Evolutionary conservation across 30 jellyfish, hydroid and myxozoan species (phyloP).

Genomic region (Aurelia aurita complex sp. Pacific): DNA sequence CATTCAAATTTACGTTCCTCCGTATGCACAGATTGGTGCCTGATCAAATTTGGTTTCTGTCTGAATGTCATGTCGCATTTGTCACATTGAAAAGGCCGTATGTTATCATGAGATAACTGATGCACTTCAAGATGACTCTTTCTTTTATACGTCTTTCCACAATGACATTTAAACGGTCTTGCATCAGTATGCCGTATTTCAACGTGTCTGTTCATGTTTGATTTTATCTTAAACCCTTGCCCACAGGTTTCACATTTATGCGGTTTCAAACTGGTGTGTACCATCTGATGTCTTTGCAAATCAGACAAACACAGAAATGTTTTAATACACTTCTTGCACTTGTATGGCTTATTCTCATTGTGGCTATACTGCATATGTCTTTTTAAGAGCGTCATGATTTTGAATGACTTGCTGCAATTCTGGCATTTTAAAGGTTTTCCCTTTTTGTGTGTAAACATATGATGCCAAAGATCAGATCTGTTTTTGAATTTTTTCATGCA

Average conservation of each 20-base stretch:
- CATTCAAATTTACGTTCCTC: neutral
- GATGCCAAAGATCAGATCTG: conserved; percentile 1
- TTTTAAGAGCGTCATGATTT: neutral
- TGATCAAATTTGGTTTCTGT: neutral
- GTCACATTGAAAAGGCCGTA: conserved; percentile 3
- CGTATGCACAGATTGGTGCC: conserved; percentile 2
- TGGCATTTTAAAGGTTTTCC: neutral
- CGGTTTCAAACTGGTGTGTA: neutral
- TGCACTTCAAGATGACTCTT: neutral
- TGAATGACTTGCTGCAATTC: neutral
- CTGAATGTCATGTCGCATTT: neutral
- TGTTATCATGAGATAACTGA: neutral
- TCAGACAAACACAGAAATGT: neutral
- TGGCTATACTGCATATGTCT: neutral
- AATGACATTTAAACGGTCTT: neutral
- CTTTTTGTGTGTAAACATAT: neutral
- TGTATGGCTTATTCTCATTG: neutral
- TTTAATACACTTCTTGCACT: neutral
- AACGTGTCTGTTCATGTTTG: neutral
- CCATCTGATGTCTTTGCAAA: neutral
- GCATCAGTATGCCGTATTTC: neutral
- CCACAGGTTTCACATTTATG: neutral
- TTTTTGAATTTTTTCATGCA: neutral
- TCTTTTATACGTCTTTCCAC: neutral
- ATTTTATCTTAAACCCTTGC: neutral